phyloP scores from a whole-genome alignment of 2,797 vertebrate species.

The Molossus molossus region DNA sequence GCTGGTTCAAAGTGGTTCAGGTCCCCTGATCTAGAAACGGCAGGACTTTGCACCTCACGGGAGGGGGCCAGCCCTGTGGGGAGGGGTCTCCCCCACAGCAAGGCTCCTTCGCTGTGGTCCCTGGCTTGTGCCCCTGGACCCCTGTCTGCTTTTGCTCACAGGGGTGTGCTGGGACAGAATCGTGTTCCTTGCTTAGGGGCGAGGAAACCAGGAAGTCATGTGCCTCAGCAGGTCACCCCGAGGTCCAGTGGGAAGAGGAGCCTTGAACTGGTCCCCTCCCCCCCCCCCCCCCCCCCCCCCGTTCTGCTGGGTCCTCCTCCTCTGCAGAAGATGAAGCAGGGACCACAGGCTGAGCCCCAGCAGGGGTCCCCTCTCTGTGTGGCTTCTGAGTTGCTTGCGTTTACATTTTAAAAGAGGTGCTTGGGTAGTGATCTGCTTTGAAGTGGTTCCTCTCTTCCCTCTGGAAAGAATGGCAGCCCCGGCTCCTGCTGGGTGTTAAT shows the following conservation, averaged over 20 bases:
- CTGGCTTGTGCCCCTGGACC: background rate
- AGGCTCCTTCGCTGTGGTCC: background rate
- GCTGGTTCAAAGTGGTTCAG: background rate
- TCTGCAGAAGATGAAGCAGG: rapidly evolving
- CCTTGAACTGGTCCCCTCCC: background rate
- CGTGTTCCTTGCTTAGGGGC: background rate
- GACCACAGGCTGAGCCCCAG: rapidly evolving
- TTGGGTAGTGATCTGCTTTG: background rate
- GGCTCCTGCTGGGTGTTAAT: background rate
- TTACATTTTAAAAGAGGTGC: background rate
- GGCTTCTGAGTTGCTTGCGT: background rate
- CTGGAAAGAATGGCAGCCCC: background rate
- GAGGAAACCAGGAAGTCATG: background rate
- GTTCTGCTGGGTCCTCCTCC: background rate
- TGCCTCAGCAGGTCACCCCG: background rate
- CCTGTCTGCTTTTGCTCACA: rapidly evolving
- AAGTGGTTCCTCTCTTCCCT: background rate
- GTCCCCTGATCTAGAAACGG: background rate
- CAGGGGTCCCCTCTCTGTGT: background rate
- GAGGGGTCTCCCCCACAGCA: background rate
- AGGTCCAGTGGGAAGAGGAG: background rate
- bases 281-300: no score
- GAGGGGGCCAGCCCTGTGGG: background rate
- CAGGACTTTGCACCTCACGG: background rate
- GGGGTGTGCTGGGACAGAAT: background rate